These are phyloP conservation scores for Xenopus petersii DNA, from an alignment of 2,797 vertebrate genomes.

Conservation along the genomic window DNA sequence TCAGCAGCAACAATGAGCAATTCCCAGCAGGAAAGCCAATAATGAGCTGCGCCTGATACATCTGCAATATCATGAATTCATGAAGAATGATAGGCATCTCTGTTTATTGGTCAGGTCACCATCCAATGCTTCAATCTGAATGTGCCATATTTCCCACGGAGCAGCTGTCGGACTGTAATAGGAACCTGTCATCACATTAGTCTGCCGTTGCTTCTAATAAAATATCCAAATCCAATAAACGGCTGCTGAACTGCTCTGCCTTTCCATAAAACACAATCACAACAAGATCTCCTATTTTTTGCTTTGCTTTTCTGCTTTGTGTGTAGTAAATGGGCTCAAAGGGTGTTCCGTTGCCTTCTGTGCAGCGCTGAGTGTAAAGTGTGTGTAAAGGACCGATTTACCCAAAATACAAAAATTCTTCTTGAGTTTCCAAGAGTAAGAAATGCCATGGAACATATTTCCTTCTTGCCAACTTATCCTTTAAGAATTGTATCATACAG, in stretches of 20 bases:
- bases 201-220: constrained; percentile 39
- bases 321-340: background rate
- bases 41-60: background rate
- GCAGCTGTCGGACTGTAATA: constrained; percentile 31
- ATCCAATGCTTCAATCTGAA: constrained; percentile 35
- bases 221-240: constrained; percentile 40
- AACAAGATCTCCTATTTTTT: constrained; percentile 16
- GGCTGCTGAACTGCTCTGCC: constrained; percentile 8
- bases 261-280: constrained; percentile 9
- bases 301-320: background rate
- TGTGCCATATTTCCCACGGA: constrained; percentile 29
- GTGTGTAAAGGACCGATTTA: no score
- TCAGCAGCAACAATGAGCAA: background rate
- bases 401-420: no score
- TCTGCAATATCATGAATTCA: constrained; percentile 16
- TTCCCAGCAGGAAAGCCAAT: background rate
- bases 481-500: no score
- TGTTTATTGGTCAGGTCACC: constrained; percentile 37
- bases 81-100: constrained; percentile 37
- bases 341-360: background rate
- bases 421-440: no score
- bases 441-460: no score
- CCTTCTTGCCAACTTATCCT: no score
- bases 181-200: constrained; percentile 36
- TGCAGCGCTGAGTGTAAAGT: no score